Percentiles rank a stretch among this genome's conserved stretches.
phyloP scores from a whole-genome alignment of 2,797 vertebrate genomes.

The Corythornis leucogaster region DNA sequence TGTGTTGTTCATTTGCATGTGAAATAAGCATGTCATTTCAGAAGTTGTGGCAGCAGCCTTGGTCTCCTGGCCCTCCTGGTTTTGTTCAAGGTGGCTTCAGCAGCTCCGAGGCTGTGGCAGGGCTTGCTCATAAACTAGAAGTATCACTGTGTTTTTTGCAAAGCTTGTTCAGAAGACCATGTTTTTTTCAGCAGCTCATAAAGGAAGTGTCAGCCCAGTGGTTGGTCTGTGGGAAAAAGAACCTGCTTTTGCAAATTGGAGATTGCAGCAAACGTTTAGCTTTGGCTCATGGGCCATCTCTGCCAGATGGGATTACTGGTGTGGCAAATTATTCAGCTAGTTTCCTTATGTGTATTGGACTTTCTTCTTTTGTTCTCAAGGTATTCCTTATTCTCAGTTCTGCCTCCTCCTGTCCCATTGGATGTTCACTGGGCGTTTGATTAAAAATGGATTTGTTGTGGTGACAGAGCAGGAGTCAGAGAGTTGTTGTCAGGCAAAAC shows the following conservation, averaged over 20 bases:
- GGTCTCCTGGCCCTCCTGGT: not conserved
- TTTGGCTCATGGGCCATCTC: not conserved
- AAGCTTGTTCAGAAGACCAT: not conserved
- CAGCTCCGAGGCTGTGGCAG: not conserved
- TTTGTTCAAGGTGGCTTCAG: not conserved
- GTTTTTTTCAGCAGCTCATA: slow-evolving; percentile 21
- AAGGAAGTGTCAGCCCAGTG: slow-evolving; percentile 13
- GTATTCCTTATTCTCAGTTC: not conserved
- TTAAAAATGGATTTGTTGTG: not conserved
- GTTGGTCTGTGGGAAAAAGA: slow-evolving; percentile 2
- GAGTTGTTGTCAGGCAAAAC: not conserved
- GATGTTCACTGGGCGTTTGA: not conserved
- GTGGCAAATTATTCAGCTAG: not conserved
- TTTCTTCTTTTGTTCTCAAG: not conserved
- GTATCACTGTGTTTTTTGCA: not conserved
- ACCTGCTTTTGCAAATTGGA: not conserved
- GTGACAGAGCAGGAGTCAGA: not conserved
- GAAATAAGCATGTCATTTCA: not conserved
- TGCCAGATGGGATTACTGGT: not conserved
- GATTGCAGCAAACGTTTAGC: not conserved
- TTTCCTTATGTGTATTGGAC: not conserved
- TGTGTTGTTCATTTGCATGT: slow-evolving; percentile 8
- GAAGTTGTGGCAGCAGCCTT: not conserved
- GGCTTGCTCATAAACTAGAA: slow-evolving; percentile 6
- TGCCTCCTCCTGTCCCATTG: not conserved